Evolutionary conservation across 2,113 vertebrate species (phyloP), one percentile per base, ranked within the genome.

Genomic region (Plecotus auritus): DNA sequence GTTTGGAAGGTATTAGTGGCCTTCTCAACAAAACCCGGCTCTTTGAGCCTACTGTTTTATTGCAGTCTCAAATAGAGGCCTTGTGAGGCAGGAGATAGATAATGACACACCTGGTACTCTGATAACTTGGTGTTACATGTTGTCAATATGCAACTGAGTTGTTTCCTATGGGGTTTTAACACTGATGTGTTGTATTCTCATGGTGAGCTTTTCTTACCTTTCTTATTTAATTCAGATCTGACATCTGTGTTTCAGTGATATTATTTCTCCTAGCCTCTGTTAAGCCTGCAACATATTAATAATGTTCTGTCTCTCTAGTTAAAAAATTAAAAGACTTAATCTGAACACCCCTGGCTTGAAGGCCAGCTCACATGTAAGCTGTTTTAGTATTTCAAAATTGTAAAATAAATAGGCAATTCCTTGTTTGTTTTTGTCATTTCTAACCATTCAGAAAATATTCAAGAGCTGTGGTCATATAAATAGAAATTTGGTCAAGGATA

Each of bases 351-450:
- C 30, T 90, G 23, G 8, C 42, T 64, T 80, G 47, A 83, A 32
- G 30, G 20, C 51, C 66, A 96, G 28, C 72, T 85, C 42, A 40
- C 17, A 20, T 64, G 35, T 95, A 92, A 92, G 28, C 61, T 92
- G 2, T 56, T 77, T 67, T 28, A 49, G 13, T 26, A 82, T 93
- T 93, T 83, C 30, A 92, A 9, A 85, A 49, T 72, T 93, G 1
- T 91, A 67, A 97, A 91, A 80, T 64, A 91, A 90, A 84, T 18
- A 95, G 30, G 30, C 35, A 82, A 0, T 92, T 92, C 22, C 30
- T 93, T 56, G 18, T 88, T 96, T 69, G 61, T 49, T 88, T 96
- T 78, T 93, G 28, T 95, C 37, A 85, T 87, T 92, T 95, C 66
- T 56, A 96, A 88, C 16, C 54, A 78, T 93, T 82, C 35, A 83